Base-by-base conservation (phyloP, 2,797 vertebrate genomes). In the Hippoglossus hippoglossus region DNA sequence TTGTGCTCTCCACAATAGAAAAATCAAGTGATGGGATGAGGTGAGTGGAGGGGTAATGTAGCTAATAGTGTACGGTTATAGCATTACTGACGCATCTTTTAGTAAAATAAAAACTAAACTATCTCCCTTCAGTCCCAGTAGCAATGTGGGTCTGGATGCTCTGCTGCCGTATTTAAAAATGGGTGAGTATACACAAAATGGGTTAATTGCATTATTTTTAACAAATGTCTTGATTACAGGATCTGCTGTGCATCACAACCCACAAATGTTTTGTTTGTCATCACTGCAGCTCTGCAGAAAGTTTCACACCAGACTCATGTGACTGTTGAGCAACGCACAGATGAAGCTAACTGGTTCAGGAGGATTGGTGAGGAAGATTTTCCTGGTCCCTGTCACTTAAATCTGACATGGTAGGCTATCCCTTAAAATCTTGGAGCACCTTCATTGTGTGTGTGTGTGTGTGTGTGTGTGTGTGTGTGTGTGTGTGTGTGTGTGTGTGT, bases 321-420 rank as follows among this genome's bases (percentile, higher is more conserved):
- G 60, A 85, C 75, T 66, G 85, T 67, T 13, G 91, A 95, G 49
- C 81, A 87, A 71, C 91, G 71, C 63, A 81, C 78, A 64, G 91
- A 94, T 12, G 95, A 96, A 65, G 95, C 96, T 70, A 94, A 96
- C 73, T 98, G 97, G 97, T 98, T 99, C 91, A 94, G 96, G 83
- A 98, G 96, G 93, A 95, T 95, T 73, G 97, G 97, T 99, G 94
- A 73, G 77, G 79, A 76, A 59, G 71, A 31, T 60, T 36, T 63
- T 19, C 56, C 36, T 72, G 31, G 77, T 73, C 71, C 25, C 15
- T 58, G 3, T 21, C 56, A 16, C 21, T 59, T 59, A 24, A 24
- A 55, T 79, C 51, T 71, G n/a, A 68, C 2, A n/a, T 28, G 9
- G 36, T 31, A 44, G 73, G 63, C 57, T 18, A 53, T 81, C 50